phyloP scores from a whole-genome alignment of 2,888 invertebrate genomes.

The Trichacis sp. region DNA sequence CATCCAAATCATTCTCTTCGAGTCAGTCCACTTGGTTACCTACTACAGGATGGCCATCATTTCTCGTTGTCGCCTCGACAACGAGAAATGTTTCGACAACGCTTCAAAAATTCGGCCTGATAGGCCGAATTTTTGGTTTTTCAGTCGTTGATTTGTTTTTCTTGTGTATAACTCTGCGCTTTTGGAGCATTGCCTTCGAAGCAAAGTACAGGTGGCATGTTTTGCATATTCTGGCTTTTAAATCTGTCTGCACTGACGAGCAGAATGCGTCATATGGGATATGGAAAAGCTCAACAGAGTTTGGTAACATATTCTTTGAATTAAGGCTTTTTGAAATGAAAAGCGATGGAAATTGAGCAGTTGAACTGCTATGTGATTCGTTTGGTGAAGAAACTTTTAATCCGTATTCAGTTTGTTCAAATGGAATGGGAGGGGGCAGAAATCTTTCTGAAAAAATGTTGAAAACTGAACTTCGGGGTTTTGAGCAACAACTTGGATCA shows the following conservation, averaged over 20 bases:
- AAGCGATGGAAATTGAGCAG: not conserved
- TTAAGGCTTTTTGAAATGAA: conserved; percentile 3
- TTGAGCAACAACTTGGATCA: conserved; percentile 2
- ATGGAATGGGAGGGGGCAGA: too few species aligned
- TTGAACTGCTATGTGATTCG: not conserved
- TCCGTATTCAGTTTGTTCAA: not conserved
- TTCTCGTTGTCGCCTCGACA: too few species aligned
- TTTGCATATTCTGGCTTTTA: conserved; percentile 2
- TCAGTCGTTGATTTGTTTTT: too few species aligned
- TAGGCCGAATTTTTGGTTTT: too few species aligned
- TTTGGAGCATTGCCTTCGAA: not conserved
- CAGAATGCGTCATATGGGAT: conserved; percentile 5
- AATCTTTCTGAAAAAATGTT: too few species aligned
- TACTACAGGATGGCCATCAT: too few species aligned
- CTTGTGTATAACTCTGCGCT: too few species aligned
- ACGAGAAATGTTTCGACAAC: too few species aligned
- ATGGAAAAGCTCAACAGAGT: not conserved
- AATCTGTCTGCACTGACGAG: conserved; percentile 1
- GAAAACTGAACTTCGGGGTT: conserved; percentile 1
- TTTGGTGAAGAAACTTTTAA: conserved; percentile 1
- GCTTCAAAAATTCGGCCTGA: too few species aligned
- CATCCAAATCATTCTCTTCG: too few species aligned
- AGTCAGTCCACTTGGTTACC: too few species aligned
- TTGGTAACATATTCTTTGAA: not conserved
- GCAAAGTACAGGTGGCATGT: conserved; percentile 7